These are phyloP conservation scores for Vulpes ferrilata DNA, from an alignment of 2,113 vertebrate genomes.

Conservation along the genomic window DNA sequence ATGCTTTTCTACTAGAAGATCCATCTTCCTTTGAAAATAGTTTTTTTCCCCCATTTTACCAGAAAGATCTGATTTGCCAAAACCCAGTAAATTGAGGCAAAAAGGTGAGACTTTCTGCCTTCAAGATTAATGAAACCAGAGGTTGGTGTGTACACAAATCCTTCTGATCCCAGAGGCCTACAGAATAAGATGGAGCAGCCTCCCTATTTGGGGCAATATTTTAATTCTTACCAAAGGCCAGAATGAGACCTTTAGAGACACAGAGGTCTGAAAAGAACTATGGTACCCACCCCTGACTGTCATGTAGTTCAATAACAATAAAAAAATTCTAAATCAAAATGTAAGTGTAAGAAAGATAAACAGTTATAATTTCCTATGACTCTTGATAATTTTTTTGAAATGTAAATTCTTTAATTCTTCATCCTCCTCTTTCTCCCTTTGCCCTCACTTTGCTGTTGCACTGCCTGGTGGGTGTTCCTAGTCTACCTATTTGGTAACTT, in stretches of 20 bases:
- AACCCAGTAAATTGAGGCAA: neutral
- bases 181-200: neutral
- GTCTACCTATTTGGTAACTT: neutral
- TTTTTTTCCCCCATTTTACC: neutral
- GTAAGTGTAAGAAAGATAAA: neutral
- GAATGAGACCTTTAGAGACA: neutral
- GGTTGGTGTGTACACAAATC: neutral
- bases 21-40: neutral
- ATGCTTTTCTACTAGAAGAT: neutral
- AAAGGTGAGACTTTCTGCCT: constrained; percentile 9
- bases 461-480: neutral
- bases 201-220: neutral
- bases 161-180: neutral
- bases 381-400: neutral
- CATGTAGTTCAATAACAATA: neutral
- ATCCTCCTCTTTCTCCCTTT: neutral
- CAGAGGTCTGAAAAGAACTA: neutral
- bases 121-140: neutral
- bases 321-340: neutral
- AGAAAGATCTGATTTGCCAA: neutral
- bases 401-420: neutral
- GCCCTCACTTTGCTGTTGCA: neutral
- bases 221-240: neutral
- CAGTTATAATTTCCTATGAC: neutral
- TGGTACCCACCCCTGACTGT: neutral